A percentile compares a stretch with the other conserved stretches of the same genome.
phyloP scores from a whole-genome alignment of 2,797 vertebrate genomes.

The Propithecus deckenii region DNA sequence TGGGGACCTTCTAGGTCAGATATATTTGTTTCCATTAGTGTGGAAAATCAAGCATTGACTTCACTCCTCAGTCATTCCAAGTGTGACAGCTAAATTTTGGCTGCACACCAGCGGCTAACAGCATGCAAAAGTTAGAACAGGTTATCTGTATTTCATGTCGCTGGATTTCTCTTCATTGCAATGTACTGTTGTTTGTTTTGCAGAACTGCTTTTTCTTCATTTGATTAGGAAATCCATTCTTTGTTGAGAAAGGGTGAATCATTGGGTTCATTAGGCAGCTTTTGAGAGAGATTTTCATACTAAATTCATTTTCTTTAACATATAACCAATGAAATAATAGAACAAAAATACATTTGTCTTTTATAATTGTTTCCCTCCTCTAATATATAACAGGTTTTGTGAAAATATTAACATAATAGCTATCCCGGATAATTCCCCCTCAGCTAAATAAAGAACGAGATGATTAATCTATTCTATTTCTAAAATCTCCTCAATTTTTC shows the following conservation, averaged over 20 bases:
- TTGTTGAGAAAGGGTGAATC: slow-evolving; percentile 46
- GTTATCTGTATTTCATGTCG: not conserved
- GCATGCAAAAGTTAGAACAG: not conserved
- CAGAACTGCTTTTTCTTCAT: slow-evolving; percentile 10
- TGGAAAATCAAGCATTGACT: slow-evolving; percentile 31
- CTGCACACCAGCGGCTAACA: not conserved
- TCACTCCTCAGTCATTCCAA: slow-evolving; percentile 36
- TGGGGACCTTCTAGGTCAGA: not conserved
- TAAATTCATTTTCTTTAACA: slow-evolving; percentile 60
- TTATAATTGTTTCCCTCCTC: slow-evolving; percentile 55
- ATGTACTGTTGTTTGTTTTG: not conserved
- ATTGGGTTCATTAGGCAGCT: slow-evolving; percentile 35
- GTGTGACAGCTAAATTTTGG: not conserved
- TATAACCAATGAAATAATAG: slow-evolving; percentile 44
- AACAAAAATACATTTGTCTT: slow-evolving; percentile 62
- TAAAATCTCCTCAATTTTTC: slow-evolving; percentile 11
- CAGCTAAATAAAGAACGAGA: slow-evolving; percentile 21
- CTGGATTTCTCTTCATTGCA: not conserved
- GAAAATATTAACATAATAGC: slow-evolving; percentile 42
- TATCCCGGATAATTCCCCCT: slow-evolving; percentile 43
- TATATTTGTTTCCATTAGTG: not conserved
- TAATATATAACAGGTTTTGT: slow-evolving; percentile 48
- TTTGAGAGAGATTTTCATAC: slow-evolving; percentile 32
- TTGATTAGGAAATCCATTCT: slow-evolving; percentile 36
- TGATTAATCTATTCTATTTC: slow-evolving; percentile 9